A percentile compares a stretch with the other conserved stretches of the same genome.
phyloP scores from a whole-genome alignment of 2,888 invertebrate species.

The Alloscopus bannaensis region DNA sequence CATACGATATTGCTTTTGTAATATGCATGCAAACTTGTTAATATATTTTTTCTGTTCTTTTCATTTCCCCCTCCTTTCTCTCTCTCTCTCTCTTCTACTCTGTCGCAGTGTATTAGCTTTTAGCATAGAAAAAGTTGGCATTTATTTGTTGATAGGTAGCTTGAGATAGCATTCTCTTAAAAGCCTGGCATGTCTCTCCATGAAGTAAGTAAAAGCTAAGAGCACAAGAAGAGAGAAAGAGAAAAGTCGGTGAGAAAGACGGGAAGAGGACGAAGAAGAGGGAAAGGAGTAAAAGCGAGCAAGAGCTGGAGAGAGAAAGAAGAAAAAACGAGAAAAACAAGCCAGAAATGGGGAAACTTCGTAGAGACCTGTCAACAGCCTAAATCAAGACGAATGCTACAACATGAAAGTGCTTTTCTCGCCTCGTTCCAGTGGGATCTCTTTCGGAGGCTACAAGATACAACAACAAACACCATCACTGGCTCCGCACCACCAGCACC shows the following conservation, averaged over 20 bases:
- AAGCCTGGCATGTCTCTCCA: slow-evolving; percentile 9
- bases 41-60: slow-evolving; percentile 6
- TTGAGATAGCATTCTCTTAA: neutral
- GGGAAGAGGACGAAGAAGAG: slow-evolving; percentile 35
- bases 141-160: slow-evolving; percentile 5
- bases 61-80: neutral
- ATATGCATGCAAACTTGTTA: slow-evolving; percentile 26
- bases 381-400: slow-evolving; percentile 74
- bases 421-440: slow-evolving; percentile 70
- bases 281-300: slow-evolving; percentile 15
- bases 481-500: too few species aligned
- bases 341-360: slow-evolving; percentile 64
- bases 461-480: slow-evolving; percentile 5
- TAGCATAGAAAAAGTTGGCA: slow-evolving; percentile 27
- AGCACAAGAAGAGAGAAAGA: neutral
- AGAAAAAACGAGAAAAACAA: slow-evolving; percentile 22
- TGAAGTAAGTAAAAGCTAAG: neutral
- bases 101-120: slow-evolving; percentile 5
- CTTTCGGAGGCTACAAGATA: slow-evolving; percentile 28
- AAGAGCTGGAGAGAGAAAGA: slow-evolving; percentile 1
- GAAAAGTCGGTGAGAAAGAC: slow-evolving; percentile 13
- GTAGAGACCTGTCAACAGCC: slow-evolving; percentile 72
- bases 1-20: neutral
- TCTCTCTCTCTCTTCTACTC: neutral
- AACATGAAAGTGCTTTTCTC: slow-evolving; percentile 74